Base-by-base conservation (phyloP, 1,140 invertebrate species). In the Mizuhopecten yessoensis region DNA sequence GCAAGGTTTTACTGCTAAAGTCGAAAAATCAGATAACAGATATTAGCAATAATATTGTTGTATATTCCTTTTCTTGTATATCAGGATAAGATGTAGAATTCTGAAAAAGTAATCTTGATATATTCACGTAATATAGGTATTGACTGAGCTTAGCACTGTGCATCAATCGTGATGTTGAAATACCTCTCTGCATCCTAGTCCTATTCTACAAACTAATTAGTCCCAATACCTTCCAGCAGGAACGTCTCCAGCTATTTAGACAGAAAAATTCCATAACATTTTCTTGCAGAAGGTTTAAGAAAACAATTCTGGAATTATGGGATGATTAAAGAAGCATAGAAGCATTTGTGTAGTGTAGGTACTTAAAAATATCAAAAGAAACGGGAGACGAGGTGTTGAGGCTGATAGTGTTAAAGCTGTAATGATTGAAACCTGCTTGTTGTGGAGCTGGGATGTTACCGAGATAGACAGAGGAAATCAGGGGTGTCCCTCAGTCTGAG, bases 261-360 rank as follows among this genome's bases (percentile, higher is more conserved):
- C 57, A 75, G 20, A 75, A 17, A n/a, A 75, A 75, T 75, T 75
- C 57, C n/a, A 29, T 75, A 75, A 75, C 9, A 75, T 75, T 75
- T 75, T 75, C 57, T 29, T 75, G 7, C 57, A 29, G 57, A 29
- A 75, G 23, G 23, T 75, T 75, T 75, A 75, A n/a, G 57, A 75
- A 75, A 75, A 75, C 57, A 75, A 75, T 75, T n/a, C 57, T 75
- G 57, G 45, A 75, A 5, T 75, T 75, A 75, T 75, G n/a, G n/a
- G 57, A 29, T 75, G 57, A 75, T 75, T 29, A 75, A 75, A 75
- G 57, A 75, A 75, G 23, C 11, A n/a, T 75, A 75, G 29, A 75
- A n/a, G 2, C 57, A 29, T 29, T 75, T 75, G 57, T 75, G n/a
- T 29, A 75, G 0, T n/a, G 23, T 75, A 75, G 57, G 57, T 75